phyloP scores from a whole-genome alignment of 2,797 vertebrate species.

The Avahi laniger region DNA sequence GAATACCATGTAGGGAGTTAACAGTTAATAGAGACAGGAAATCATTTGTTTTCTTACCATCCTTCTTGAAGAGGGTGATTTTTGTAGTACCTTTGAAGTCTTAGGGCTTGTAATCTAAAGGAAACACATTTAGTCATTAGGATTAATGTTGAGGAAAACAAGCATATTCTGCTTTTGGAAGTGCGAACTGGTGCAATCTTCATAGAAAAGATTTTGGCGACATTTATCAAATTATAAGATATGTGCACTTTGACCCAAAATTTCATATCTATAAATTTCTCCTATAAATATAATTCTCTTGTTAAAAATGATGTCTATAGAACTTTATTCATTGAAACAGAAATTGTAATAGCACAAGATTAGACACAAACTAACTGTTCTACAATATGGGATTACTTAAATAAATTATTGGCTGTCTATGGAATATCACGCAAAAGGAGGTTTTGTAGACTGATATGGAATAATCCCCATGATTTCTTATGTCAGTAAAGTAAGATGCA shows the following conservation, averaged over 20 bases:
- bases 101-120: slow-evolving; percentile 72
- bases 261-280: neutral
- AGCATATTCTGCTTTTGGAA: neutral
- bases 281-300: neutral
- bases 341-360: neutral
- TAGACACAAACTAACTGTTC: neutral
- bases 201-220: neutral
- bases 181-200: neutral
- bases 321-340: neutral
- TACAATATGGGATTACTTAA: neutral
- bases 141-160: neutral
- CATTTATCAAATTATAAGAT: slow-evolving; percentile 19
- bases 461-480: neutral
- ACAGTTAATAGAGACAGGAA: neutral
- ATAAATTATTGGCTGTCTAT: neutral
- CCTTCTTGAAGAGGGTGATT: slow-evolving; percentile 74
- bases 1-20: neutral
- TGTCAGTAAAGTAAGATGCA: neutral
- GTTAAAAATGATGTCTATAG: neutral
- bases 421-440: neutral
- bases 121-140: slow-evolving; percentile 50
- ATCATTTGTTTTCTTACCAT: slow-evolving; percentile 65
- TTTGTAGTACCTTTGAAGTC: slow-evolving; percentile 75
- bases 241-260: neutral
- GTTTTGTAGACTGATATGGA: neutral